Base-by-base conservation (phyloP, 2,888 invertebrate genomes). In the Caenorhabditis sinica region DNA sequence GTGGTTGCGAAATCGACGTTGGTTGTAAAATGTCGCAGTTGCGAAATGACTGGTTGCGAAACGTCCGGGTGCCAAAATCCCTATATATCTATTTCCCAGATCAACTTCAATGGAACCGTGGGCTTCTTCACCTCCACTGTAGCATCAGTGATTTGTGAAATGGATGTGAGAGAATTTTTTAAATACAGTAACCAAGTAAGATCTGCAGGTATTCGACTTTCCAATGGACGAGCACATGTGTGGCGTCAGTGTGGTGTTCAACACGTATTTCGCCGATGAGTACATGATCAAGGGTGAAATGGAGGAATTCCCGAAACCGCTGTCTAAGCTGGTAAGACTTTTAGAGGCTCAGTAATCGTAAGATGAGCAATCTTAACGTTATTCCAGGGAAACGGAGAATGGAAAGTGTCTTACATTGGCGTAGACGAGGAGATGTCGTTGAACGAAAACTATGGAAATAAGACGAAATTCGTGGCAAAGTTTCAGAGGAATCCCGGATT, bases 401-500 rank as follows among this genome's bases (percentile, higher is more conserved):
- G 82, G 82, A 53, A 82, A 56, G 69, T 82, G 30, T 58, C 68
- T 5, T 63, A 63, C 33, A 63, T 82, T 25, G 74, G 74, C 9
- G 51, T 66, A 17, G 51, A 30, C 1, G 56, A 65, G 30, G 33
- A 63, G 6, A n/a, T 1, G 17, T 9, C 28, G 15, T 43, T 15
- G 1, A 63, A 63, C 3, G 17, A 6, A 15, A 40, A 40, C 20
- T 73, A 58, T 13, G 49, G 51, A 5, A 13, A 53, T 0, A 40
- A 60, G 36, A 69, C 69, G 25, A 23, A 56, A 15, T 74, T 74
- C n/a, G 63, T 69, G 8, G 82, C 82, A 17, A 68, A 25, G n/a
- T 40, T 82, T 36, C 25, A 60, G 17, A 40, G 86, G 6, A 86
- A 83, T 51, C 86, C 86, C 0, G 81, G 80, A 15, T 86, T 86